These are phyloP conservation scores for Heliconius hewitsoni DNA, from an alignment of 1,140 invertebrate species.

Conservation along the genomic window DNA sequence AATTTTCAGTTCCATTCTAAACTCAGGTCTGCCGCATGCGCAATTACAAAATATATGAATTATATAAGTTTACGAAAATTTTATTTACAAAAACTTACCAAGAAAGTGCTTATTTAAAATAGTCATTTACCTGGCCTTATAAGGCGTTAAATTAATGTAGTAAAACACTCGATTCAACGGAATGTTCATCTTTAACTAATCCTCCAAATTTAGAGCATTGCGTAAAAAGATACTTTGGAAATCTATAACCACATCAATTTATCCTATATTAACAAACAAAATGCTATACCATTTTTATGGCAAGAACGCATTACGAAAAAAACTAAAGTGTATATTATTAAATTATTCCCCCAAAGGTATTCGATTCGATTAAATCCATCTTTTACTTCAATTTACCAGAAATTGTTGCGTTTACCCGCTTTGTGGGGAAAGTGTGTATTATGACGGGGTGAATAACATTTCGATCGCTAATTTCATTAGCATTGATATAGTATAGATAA, in stretches of 20 bases:
- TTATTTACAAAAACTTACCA: too few species aligned
- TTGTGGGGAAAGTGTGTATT: slow-evolving; percentile 64
- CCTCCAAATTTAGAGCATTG: neutral
- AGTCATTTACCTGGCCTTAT: too few species aligned
- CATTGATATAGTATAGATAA: slow-evolving; percentile 32
- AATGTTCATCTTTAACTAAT: too few species aligned
- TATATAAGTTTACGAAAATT: too few species aligned
- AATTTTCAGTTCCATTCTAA: too few species aligned
- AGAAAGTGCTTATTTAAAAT: too few species aligned
- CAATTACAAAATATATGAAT: too few species aligned
- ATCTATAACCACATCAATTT: neutral
- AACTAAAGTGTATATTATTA: slow-evolving; percentile 41
- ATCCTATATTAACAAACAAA: neutral
- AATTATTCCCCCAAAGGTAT: slow-evolving; percentile 40
- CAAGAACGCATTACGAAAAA: slow-evolving; percentile 31
- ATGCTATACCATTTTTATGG: slow-evolving; percentile 10
- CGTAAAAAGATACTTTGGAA: slow-evolving; percentile 8
- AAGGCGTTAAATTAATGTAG: too few species aligned
- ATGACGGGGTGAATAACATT: slow-evolving; percentile 62
- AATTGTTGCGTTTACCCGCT: slow-evolving; percentile 60
- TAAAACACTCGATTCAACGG: too few species aligned
- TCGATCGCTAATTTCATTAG: slow-evolving; percentile 61
- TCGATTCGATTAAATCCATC: slow-evolving; percentile 46
- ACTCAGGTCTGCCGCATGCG: too few species aligned
- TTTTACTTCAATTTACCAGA: slow-evolving; percentile 50